These are phyloP conservation scores for Euplagia quadripunctaria DNA, from an alignment of 2,888 invertebrate genomes.

Conservation along the genomic window DNA sequence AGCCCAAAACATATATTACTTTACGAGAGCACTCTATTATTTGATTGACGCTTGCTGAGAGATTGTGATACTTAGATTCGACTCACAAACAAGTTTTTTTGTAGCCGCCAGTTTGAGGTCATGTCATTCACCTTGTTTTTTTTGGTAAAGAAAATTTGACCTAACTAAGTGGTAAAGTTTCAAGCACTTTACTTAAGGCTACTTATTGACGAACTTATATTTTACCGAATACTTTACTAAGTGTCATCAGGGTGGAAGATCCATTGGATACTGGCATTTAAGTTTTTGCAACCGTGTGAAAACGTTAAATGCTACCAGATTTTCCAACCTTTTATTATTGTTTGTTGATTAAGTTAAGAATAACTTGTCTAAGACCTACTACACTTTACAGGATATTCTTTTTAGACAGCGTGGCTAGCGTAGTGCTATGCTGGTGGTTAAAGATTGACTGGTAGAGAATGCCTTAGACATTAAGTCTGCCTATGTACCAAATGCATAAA, in stretches of 20 bases:
- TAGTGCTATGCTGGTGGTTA: too few species aligned
- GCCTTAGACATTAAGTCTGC: too few species aligned
- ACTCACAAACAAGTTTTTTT: conserved; percentile 27
- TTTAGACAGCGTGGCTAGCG: too few species aligned
- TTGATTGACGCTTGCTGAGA: conserved; percentile 29
- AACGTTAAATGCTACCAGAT: background rate
- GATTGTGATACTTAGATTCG: conserved; percentile 25
- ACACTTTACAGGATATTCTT: too few species aligned
- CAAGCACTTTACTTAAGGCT: conserved; percentile 4
- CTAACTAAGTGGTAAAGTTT: conserved; percentile 10
- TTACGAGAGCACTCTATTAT: conserved; percentile 32
- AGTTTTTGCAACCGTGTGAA: background rate
- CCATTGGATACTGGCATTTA: background rate
- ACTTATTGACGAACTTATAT: conserved; percentile 7
- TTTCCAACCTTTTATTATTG: too few species aligned
- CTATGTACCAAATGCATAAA: too few species aligned
- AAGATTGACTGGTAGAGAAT: too few species aligned
- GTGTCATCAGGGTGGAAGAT: background rate
- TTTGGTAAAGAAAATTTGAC: conserved; percentile 8
- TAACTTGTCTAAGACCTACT: too few species aligned
- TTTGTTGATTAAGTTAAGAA: too few species aligned
- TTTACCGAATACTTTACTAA: background rate
- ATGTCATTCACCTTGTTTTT: conserved; percentile 27
- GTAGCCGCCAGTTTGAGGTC: conserved; percentile 28
- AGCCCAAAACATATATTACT: conserved; percentile 15